A percentile compares a stretch with the other conserved stretches of the same genome.
Evolutionary conservation across 2,797 vertebrate genomes (phyloP).

Genomic region (Pampus argenteus): DNA sequence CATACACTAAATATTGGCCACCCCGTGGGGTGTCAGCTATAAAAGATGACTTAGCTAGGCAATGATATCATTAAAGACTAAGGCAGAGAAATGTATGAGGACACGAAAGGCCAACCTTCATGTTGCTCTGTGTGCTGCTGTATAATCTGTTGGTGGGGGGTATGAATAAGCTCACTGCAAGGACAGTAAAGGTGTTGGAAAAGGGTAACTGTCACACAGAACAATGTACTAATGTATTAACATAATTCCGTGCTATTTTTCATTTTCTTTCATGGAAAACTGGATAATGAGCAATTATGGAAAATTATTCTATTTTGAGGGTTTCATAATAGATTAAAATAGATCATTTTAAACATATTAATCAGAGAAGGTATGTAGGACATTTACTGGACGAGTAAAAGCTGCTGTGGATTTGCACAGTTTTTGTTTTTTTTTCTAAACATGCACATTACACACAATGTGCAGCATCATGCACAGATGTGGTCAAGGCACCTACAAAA

Average conservation of each 20-base stretch:
- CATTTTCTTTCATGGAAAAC: not conserved
- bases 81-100: constrained; percentile 70
- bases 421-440: not conserved
- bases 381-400: not conserved
- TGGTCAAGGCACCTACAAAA: not conserved
- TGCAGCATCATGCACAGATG: not conserved
- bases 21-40: constrained; percentile 69
- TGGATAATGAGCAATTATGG: not conserved
- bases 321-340: not conserved
- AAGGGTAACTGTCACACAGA: constrained; percentile 70
- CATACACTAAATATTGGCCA: constrained; percentile 57
- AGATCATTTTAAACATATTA: not conserved
- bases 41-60: constrained; percentile 71
- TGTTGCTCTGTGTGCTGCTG: constrained; percentile 67
- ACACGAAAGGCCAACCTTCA: constrained; percentile 77
- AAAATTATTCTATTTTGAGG: not conserved
- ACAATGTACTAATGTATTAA: constrained; percentile 37
- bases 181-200: constrained; percentile 64
- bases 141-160: constrained; percentile 74
- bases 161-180: constrained; percentile 65
- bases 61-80: constrained; percentile 78
- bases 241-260: constrained; percentile 17
- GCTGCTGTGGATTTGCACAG: too few relatives aligned
- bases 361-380: not conserved
- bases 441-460: not conserved